These are phyloP conservation scores for human (Homo sapiens) DNA, from an alignment of 2,113 vertebrate species.

Conservation along the genomic window GRCh38 chr5:169741501-169742000, in stretches of 20 bases:
- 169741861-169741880: too few relatives aligned
- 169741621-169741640: conserved; percentile 6
- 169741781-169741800: not conserved
- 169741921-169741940: too few relatives aligned
- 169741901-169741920: too few relatives aligned
- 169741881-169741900: too few relatives aligned
- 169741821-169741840: too few relatives aligned
- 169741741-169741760: not conserved
- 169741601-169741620: not conserved
- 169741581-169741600: not conserved
- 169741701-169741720: not conserved
- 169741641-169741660: not conserved
- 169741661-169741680: not conserved
- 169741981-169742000: too few relatives aligned
- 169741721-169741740: too few relatives aligned
- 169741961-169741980: too few relatives aligned
- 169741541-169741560: conserved; percentile 9
- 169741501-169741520: conserved; percentile 35
- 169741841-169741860: too few relatives aligned
- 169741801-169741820: not conserved
- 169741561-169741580: conserved; percentile 39
- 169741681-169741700: not conserved
- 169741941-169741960: too few relatives aligned
- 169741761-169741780: not conserved
- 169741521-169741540: not conserved